Evolutionary conservation across 2,797 vertebrate genomes (phyloP), one percentile per base, ranked within the genome.

Genomic region (Phylloscopus collybita): DNA sequence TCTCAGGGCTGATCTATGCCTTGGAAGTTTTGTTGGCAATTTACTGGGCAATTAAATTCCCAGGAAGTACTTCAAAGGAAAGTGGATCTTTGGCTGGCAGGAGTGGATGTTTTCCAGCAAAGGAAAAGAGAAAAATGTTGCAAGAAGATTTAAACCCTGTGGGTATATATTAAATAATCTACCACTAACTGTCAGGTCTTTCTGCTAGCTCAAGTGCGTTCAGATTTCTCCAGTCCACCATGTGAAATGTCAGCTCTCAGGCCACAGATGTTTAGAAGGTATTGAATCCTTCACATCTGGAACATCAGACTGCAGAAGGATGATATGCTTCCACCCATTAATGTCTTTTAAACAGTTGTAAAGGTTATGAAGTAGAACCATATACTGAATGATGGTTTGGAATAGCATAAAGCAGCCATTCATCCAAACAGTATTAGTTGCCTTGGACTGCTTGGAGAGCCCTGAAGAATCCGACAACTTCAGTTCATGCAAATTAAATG

Each of bases 11-110:
- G 79, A 32, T 88, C 61, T 92, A 36, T 1, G 32, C 18, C 73
- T 65, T 83, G 69, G 53, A 95, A 88, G 40, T 65, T 90, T 86
- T 92, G 29, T 72, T 96, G 85, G 62, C 87, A 79, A 17, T 92
- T 96, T 91, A 84, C 73, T 15, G 32, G 49, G 60, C 76, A 94
- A 69, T 93, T 93, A 90, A 74, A 81, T 91, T 93, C 59, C 57
- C 73, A 88, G 82, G 91, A 93, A 96, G 76, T 75, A 84, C 80
- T 92, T 95, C 73, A 92, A 92, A 92, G 76, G 66, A 61, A 87
- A 74, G 59, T 81, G 57, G 59, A n/a, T 86, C 49, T 66, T 95
- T 95, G 27, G 40, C 92, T 96, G 54, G 62, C 80, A 94, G 73
- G 65, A 95, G 38, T 84, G 49, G 66, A 62, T 59, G 53, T 70